phyloP scores from a whole-genome alignment of 2,113 vertebrate genomes.

The Helogale parvula region DNA sequence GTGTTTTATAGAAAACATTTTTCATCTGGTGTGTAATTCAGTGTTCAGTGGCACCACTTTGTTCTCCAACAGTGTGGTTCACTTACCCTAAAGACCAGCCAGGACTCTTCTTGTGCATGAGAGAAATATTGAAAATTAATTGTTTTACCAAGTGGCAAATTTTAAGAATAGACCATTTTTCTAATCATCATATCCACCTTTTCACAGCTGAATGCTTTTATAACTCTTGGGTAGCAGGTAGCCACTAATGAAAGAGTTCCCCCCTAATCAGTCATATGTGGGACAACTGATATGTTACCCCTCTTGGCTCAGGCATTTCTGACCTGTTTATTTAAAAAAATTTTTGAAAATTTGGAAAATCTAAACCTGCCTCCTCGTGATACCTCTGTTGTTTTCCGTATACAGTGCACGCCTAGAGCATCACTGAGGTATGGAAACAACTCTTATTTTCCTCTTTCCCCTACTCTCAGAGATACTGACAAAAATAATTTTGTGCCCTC shows the following conservation, averaged over 20 bases:
- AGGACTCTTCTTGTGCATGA: neutral
- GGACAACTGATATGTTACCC: neutral
- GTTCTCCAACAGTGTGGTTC: neutral
- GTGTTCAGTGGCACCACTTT: neutral
- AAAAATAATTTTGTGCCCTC: neutral
- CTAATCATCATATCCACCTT: neutral
- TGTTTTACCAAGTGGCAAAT: neutral
- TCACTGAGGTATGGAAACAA: neutral
- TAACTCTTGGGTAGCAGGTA: neutral
- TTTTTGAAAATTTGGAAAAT: neutral
- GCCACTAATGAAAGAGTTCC: neutral
- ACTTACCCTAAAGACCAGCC: neutral
- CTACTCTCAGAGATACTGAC: neutral
- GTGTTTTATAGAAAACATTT: conserved; percentile 30
- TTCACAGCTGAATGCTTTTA: neutral
- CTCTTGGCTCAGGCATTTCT: neutral
- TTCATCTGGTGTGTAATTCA: neutral
- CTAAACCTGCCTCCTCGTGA: neutral
- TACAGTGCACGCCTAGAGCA: neutral
- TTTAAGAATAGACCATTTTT: conserved; percentile 46
- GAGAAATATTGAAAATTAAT: conserved; percentile 47
- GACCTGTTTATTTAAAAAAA: neutral
- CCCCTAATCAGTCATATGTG: neutral
- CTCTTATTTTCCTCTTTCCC: neutral
- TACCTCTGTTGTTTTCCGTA: neutral